Conservation (phyloP, 2,888 invertebrate species). For the Melikaiella ostensackeni region DNA sequence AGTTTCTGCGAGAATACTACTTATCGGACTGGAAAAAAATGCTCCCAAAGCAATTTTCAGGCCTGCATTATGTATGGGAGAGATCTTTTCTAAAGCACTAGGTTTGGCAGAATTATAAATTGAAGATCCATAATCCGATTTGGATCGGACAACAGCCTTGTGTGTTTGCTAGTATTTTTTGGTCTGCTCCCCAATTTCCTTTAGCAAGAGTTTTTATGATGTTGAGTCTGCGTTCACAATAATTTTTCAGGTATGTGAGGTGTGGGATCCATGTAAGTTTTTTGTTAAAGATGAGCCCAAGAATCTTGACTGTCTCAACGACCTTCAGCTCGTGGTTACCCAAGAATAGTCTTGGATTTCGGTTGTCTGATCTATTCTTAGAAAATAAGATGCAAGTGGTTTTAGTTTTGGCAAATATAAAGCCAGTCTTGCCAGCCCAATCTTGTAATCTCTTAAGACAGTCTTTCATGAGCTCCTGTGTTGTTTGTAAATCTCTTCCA, state of each 20-base stretch:
- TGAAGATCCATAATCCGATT: slow-evolving; percentile 56
- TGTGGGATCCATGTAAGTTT: slow-evolving; percentile 54
- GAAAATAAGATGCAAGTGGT: neutral
- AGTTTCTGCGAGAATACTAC: neutral
- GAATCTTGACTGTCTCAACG: slow-evolving; percentile 1
- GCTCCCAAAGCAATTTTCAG: neutral
- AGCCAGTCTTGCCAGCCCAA: neutral
- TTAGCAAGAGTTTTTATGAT: no score
- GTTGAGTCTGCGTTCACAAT: slow-evolving; percentile 48
- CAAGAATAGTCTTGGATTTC: neutral
- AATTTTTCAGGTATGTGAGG: slow-evolving; percentile 42
- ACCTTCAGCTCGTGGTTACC: neutral
- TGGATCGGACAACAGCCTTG: slow-evolving; percentile 42
- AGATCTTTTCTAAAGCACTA: slow-evolving; percentile 23
- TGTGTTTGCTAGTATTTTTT: slow-evolving; percentile 40
- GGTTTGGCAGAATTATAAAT: slow-evolving; percentile 51
- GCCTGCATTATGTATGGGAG: slow-evolving; percentile 23
- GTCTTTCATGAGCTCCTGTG: no score
- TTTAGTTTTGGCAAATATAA: neutral
- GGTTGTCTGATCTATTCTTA: neutral
- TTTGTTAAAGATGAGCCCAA: slow-evolving; percentile 52
- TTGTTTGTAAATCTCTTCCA: no score
- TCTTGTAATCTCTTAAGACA: neutral
- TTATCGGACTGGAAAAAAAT: neutral
- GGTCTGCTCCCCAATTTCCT: slow-evolving; percentile 43